Evolutionary conservation across 23 tunicate species (phyloP).

Genomic region (Corella eumyota): DNA sequence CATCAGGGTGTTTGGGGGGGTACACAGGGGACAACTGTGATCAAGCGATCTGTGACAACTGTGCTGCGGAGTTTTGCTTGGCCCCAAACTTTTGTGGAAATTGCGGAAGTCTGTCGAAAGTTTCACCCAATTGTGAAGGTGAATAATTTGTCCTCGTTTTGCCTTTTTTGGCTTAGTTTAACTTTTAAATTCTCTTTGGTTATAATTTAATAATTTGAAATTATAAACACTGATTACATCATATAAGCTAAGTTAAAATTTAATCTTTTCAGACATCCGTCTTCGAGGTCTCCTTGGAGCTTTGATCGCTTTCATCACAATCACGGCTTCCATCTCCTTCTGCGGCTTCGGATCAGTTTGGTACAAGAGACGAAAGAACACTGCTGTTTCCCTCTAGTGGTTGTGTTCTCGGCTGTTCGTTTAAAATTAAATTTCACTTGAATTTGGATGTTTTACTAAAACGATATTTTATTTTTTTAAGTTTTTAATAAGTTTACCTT

Average conservation of each 20-base stretch:
- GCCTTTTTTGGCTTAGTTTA: background rate
- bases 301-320: constrained; percentile 34
- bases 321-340: constrained; percentile 19
- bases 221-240: no score
- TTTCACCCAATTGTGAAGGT: constrained; percentile 68
- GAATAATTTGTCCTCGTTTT: background rate
- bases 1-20: constrained; percentile 24
- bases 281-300: constrained; percentile 74
- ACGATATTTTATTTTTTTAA: no score
- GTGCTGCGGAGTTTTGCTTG: constrained; percentile 47
- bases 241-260: no score
- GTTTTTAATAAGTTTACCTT: no score
- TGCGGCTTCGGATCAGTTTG: constrained; percentile 52
- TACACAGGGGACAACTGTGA: constrained; percentile 25
- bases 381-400: constrained; percentile 12
- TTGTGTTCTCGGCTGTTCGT: no score
- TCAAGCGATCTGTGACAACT: constrained; percentile 22
- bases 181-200: no score
- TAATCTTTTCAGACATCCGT: constrained; percentile 25
- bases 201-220: no score
- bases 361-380: constrained; percentile 26
- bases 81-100: constrained; percentile 53
- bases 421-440: no score
- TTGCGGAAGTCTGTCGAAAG: constrained; percentile 40
- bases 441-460: no score